Evolutionary conservation across 2,113 vertebrate species (phyloP), one percentile per base, ranked within the genome.

Genomic region (Mormyrus iriodes): DNA sequence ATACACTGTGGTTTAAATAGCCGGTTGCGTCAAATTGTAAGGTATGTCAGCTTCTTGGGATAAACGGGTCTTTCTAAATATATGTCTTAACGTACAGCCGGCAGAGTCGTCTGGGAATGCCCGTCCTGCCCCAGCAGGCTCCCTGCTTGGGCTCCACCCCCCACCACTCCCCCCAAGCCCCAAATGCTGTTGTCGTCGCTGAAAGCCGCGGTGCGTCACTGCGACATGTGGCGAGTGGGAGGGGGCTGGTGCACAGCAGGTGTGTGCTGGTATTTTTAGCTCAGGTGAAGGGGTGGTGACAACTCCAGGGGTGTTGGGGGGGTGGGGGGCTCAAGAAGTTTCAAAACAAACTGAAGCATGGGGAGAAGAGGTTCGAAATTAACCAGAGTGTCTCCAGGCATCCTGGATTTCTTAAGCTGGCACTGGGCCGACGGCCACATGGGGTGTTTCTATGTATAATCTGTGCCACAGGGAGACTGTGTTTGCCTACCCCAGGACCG

Each of bases 71-170:
- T 51, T 86, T 31, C 27, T 86, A 86, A 86, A 86, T 86, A 86
- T 86, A 86, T 10, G 48, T 52, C 17, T 86, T 86, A 86, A 86
- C n/a, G 51, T 89, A 42, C 93, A 94, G 91, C 94, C 92, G 93
- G 92, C 90, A 92, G 90, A 79, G 48, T 17, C 69, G 46, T 82
- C 65, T 79, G 88, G 48, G 73, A 83, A 83, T 53, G 46, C 35
- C 69, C 85, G 31, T 86, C 85, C 85, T 31, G 27, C 85, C 13
- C 27, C 15, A 3, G 85, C 85, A 86, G 27, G 5, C 85, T 53
- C 31, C 21, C 49, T 55, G 24, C 48, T 86, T 86, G 27, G 51
- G 31, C 27, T 24, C n/a, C 51, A 1, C 48, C 84, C 48, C n/a
- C 83, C 83, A 85, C 31, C 73, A 42, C 4, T 2, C 31, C 17